A percentile compares a stretch with the other conserved stretches of the same genome.
Conservation (phyloP, 1,140 invertebrate genomes). For the Drepana arcuata region DNA sequence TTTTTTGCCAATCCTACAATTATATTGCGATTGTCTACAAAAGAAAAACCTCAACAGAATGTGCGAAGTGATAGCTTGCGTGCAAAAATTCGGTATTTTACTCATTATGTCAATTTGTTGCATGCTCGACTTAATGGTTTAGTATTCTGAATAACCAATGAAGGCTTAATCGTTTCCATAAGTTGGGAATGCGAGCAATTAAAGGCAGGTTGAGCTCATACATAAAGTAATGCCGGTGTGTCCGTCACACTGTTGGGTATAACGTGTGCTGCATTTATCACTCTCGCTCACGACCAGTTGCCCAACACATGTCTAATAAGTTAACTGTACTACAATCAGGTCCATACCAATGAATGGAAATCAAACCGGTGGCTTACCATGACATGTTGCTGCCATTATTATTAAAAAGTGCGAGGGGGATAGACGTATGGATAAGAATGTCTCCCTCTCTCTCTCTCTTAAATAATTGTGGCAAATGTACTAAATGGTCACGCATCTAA, state of each 20-base stretch:
- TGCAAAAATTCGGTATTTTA: conserved; percentile 48
- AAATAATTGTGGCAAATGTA: too few relatives aligned
- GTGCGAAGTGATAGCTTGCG: conserved; percentile 46
- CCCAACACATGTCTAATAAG: conserved; percentile 17
- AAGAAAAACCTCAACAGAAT: conserved; percentile 28
- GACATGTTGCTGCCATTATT: too few relatives aligned
- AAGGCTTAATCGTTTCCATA: conserved; percentile 50
- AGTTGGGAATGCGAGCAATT: conserved; percentile 39
- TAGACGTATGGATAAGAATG: too few relatives aligned
- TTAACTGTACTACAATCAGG: neutral
- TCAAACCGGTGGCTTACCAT: too few relatives aligned
- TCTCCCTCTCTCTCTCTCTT: too few relatives aligned
- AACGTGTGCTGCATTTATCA: conserved; percentile 25
- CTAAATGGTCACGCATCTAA: too few relatives aligned
- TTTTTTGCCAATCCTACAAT: conserved; percentile 23
- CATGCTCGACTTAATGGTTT: conserved; percentile 45
- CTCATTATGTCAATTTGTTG: conserved; percentile 46
- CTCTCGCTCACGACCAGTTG: conserved; percentile 37
- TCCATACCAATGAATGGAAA: conserved; percentile 4
- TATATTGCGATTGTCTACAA: conserved; percentile 19
- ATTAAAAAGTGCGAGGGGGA: too few relatives aligned
- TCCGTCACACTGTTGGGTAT: conserved; percentile 28
- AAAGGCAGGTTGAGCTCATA: conserved; percentile 24
- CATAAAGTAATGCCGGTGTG: conserved; percentile 25
- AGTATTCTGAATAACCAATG: conserved; percentile 54